Conservation (phyloP, 2,888 invertebrate genomes). For the Spisula subtruncata region DNA sequence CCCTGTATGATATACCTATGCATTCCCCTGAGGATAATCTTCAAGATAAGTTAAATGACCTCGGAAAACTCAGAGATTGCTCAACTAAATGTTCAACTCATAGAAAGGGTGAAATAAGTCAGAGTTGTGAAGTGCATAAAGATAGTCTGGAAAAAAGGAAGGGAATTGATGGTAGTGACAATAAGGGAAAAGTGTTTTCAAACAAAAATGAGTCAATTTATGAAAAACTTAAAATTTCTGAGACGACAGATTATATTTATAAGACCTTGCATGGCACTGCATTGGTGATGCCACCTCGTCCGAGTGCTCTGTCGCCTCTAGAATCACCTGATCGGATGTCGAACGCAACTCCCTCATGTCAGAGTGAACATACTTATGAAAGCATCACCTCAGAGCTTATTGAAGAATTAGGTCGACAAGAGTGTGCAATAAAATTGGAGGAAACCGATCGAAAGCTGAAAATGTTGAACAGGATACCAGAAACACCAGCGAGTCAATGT, state of each 20-base stretch:
- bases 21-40: not conserved
- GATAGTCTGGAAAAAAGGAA: not conserved
- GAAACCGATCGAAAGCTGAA: not conserved
- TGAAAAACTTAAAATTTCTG: constrained; percentile 41
- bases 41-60: not conserved
- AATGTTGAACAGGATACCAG: not conserved
- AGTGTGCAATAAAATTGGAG: constrained; percentile 13
- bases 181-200: not conserved
- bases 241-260: constrained; percentile 15
- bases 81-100: not conserved
- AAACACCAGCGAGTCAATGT: not conserved
- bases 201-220: constrained; percentile 10
- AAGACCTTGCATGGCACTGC: constrained; percentile 40
- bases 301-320: constrained; percentile 16
- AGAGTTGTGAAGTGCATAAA: not conserved
- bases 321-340: not conserved
- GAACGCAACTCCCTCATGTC: not conserved
- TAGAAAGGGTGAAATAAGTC: not conserved
- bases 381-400: constrained; percentile 43
- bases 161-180: not conserved
- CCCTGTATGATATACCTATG: not conserved
- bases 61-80: not conserved
- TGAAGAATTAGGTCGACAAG: constrained; percentile 35
- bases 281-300: constrained; percentile 49
- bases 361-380: constrained; percentile 60